Conservation (phyloP, 2,888 invertebrate genomes). For the Nemotelus pantherinus region DNA sequence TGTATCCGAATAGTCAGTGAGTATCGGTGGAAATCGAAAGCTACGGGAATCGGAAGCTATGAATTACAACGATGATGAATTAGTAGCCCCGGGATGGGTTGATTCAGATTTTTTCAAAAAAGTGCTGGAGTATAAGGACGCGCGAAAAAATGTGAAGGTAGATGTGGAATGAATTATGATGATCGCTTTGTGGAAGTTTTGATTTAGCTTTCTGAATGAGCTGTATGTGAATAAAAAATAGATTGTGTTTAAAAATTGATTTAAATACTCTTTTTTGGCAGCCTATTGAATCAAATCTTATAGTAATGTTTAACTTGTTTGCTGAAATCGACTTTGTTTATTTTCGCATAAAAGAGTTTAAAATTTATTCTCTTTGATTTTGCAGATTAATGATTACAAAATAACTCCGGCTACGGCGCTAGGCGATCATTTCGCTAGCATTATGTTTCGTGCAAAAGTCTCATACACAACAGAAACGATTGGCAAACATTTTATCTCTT, state of each 20-base stretch:
- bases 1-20: no score
- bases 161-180: background rate
- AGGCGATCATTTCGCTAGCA: constrained; percentile 36
- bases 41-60: background rate
- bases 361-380: background rate
- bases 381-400: constrained; percentile 21
- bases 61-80: constrained; percentile 28
- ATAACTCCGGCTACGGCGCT: constrained; percentile 21
- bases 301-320: no score
- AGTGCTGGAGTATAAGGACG: background rate
- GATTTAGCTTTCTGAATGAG: no score
- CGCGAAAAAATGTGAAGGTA: constrained; percentile 19
- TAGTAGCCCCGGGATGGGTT: constrained; percentile 26
- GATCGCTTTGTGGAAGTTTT: no score
- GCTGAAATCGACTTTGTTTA: no score
- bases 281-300: no score
- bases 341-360: no score
- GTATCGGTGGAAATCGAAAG: no score
- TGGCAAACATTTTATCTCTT: background rate
- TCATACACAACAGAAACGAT: background rate
- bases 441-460: constrained; percentile 12
- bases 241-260: background rate
- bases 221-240: background rate
- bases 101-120: constrained; percentile 4
- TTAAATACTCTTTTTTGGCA: no score